A percentile compares a stretch with the other conserved stretches of the same genome.
These are phyloP conservation scores for Microplitis deprimator DNA, from an alignment of 2,888 invertebrate genomes.

Conservation along the genomic window DNA sequence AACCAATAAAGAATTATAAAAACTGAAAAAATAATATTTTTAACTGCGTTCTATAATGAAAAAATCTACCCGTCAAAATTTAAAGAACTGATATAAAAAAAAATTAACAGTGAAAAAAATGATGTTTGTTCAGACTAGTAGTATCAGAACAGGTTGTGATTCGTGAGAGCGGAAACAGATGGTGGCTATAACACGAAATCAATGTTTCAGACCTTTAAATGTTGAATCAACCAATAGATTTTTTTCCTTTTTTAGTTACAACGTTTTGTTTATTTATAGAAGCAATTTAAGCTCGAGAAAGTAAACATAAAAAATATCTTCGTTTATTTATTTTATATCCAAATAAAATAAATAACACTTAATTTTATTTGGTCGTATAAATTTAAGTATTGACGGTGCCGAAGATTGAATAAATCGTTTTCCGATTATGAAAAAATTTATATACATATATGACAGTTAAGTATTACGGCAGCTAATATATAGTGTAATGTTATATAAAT, in stretches of 20 bases:
- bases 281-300: neutral
- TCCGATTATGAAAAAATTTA: no score
- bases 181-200: conserved; percentile 18
- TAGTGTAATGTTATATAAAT: neutral
- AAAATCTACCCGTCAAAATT: no score
- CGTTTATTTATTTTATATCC: no score
- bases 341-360: no score
- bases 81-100: no score
- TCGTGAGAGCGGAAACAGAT: conserved; percentile 30
- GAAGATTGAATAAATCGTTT: no score
- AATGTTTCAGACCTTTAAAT: neutral
- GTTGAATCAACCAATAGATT: neutral
- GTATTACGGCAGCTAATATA: neutral
- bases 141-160: neutral
- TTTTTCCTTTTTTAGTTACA: neutral
- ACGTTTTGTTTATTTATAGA: neutral
- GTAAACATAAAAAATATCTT: neutral
- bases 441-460: neutral
- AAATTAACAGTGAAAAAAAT: conserved; percentile 11
- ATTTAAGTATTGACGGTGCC: no score
- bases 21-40: no score
- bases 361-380: no score
- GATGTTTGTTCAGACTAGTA: neutral
- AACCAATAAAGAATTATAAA: no score
- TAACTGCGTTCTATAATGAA: no score